Evolutionary conservation across 2,113 vertebrate species (phyloP).

Genomic region (Trichomycterus rosablanca): DNA sequence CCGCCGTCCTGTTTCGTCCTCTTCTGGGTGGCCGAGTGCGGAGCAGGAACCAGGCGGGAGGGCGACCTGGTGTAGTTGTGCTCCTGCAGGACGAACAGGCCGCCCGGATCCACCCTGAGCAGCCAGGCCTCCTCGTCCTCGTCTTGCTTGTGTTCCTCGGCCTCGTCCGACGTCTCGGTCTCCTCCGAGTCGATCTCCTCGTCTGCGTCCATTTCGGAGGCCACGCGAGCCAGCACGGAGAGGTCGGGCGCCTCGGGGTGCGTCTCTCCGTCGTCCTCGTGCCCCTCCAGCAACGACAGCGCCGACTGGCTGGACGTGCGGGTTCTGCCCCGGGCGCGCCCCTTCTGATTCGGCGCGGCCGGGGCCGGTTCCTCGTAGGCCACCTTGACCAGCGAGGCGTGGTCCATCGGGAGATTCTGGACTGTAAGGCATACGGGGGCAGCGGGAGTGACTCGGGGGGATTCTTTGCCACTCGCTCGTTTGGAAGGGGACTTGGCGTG

Average conservation of each 20-base stretch:
- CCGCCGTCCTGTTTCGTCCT: constrained; percentile 61
- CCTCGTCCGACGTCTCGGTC: constrained; percentile 77
- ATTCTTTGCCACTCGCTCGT: constrained; percentile 56
- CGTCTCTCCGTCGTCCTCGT: constrained; percentile 64
- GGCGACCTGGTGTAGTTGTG: constrained; percentile 81
- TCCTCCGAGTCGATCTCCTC: constrained; percentile 72
- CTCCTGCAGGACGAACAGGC: constrained; percentile 70
- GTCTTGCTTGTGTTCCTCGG: constrained; percentile 68
- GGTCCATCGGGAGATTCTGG: constrained; percentile 83
- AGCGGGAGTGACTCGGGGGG: constrained; percentile 47
- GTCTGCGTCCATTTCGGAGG: constrained; percentile 70
- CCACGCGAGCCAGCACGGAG: constrained; percentile 75
- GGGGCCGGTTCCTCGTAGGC: constrained; percentile 61
- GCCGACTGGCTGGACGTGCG: constrained; percentile 55
- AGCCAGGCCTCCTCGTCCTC: constrained; percentile 41
- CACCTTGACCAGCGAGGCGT: constrained; percentile 81
- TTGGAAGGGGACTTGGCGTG: constrained; percentile 55
- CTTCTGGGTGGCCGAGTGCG: constrained; percentile 28
- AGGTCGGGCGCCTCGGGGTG: constrained; percentile 69
- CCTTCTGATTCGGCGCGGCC: constrained; percentile 53
- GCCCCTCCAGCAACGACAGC: constrained; percentile 52
- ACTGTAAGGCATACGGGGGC: constrained; percentile 75
- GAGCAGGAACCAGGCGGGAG: constrained; percentile 41
- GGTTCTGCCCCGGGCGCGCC: constrained; percentile 55
- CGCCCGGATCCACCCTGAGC: constrained; percentile 50